These are phyloP conservation scores for Zaprionus lachaisei DNA, from an alignment of 1,140 invertebrate species.

Conservation along the genomic window DNA sequence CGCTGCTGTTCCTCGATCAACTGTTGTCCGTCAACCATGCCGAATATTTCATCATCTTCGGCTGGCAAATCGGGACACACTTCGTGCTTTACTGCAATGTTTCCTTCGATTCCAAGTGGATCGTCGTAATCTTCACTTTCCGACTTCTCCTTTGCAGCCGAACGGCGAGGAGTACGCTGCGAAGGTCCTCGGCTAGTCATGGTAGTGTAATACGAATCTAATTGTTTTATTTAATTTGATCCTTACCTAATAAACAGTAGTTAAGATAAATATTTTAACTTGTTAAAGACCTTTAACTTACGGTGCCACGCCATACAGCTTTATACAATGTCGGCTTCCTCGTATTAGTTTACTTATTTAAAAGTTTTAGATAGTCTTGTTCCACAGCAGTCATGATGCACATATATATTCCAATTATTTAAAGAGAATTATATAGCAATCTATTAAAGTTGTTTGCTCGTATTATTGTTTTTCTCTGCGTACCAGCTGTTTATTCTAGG, in stretches of 20 bases:
- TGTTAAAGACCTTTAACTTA: not conserved
- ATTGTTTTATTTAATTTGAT: not conserved
- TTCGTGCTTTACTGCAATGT: conserved; percentile 24
- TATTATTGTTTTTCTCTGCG: conserved; percentile 6
- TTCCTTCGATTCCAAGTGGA: conserved; percentile 28
- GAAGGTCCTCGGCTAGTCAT: not conserved
- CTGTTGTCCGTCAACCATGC: conserved; percentile 27
- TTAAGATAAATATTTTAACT: not conserved
- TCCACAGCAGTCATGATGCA: not conserved
- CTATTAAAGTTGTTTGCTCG: conserved; percentile 25
- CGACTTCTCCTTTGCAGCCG: not conserved
- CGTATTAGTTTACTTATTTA: not conserved
- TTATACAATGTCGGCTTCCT: not conserved
- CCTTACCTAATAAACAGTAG: not conserved
- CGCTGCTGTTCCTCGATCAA: conserved; percentile 33
- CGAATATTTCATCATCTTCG: conserved; percentile 15
- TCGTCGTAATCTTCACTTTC: conserved; percentile 24
- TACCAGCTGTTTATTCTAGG: conserved; percentile 26
- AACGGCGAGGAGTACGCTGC: not conserved
- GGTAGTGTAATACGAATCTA: not conserved
- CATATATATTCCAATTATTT: not conserved
- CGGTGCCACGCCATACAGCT: not conserved
- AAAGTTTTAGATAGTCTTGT: no score
- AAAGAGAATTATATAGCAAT: not conserved
- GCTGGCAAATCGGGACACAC: conserved; percentile 20